Base-by-base conservation (phyloP, 2,797 vertebrate species). In the Dryobates pubescens region DNA sequence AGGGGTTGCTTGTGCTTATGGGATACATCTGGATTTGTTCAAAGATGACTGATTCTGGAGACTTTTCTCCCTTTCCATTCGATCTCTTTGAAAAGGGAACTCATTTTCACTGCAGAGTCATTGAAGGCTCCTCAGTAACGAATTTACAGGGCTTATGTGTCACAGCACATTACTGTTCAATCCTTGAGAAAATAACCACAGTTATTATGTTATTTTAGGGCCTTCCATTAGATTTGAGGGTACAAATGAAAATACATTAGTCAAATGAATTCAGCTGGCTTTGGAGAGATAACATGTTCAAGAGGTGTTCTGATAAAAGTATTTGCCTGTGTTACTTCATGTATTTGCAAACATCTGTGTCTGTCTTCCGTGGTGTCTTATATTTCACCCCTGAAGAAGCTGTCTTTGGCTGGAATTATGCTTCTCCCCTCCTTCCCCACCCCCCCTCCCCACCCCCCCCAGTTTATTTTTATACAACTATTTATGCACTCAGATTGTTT, bases 171-270 rank as follows among this genome's bases (percentile, higher is more conserved):
- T 30, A 20, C 32, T 54, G 36, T 38, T 51, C 67, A 73, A 15
- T 2, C 43, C 68, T 58, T 27, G 70, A 90, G 80, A 89, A 93
- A 93, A 93, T 43, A 83, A 65, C n/a, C 34, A 30, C 32, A 88
- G 70, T 83, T 86, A 59, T 18, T 6, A 22, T 56, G 47, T 75
- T 78, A 59, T 86, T 91, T 92, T 49, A 38, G 70, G 43, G n/a
- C 26, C 65, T 81, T 62, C 30, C 41, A 65, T 92, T 75, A 65
- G 61, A 86, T 80, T 38, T 56, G 41, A 83, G 36, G 26, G n/a
- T 36, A 63, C 29, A 79, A 84, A 84, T 79, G 64, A 64, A 94
- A 51, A 80, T 18, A 23, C 17, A 20, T 86, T 29, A 82, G 22
- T 73, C 23, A 70, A 26, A 86, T 56, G 9, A 71, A 47, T 63